phyloP scores from a whole-genome alignment of 2,888 invertebrate species.

The Xiphydria camelus region DNA sequence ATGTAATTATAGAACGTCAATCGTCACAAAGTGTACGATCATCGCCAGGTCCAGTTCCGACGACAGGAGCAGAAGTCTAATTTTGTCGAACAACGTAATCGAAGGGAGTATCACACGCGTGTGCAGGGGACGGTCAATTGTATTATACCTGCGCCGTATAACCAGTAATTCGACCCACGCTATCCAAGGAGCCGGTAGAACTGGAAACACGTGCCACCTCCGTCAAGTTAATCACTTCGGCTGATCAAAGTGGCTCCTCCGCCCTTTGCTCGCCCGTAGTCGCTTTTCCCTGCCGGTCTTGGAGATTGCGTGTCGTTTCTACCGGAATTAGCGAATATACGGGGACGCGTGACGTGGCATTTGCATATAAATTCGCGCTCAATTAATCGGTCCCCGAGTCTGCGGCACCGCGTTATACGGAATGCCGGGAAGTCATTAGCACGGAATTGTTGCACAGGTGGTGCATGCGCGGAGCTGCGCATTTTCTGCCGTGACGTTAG shows the following conservation, averaged over 20 bases:
- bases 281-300: not conserved
- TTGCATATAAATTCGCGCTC: slow-evolving; percentile 16
- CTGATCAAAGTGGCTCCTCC: slow-evolving; percentile 2
- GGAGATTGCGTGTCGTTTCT: slow-evolving; percentile 1
- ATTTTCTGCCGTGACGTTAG: no score
- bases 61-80: no score
- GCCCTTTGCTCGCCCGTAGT: not conserved
- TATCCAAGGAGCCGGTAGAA: not conserved
- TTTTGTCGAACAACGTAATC: no score
- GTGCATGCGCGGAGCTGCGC: no score
- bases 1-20: no score
- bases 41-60: no score
- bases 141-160: no score
- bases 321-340: not conserved
- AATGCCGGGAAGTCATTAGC: not conserved
- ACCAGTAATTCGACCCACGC: no score
- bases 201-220: slow-evolving; percentile 1
- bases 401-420: not conserved
- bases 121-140: no score
- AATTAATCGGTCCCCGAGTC: slow-evolving; percentile 11
- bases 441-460: no score
- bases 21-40: no score
- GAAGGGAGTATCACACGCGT: no score
- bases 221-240: slow-evolving; percentile 2
- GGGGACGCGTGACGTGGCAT: slow-evolving; percentile 13